Evolutionary conservation across 1,140 invertebrate genomes (phyloP), one percentile per base, ranked within the genome.

Genomic region (Pseudomyrmex gracilis): DNA sequence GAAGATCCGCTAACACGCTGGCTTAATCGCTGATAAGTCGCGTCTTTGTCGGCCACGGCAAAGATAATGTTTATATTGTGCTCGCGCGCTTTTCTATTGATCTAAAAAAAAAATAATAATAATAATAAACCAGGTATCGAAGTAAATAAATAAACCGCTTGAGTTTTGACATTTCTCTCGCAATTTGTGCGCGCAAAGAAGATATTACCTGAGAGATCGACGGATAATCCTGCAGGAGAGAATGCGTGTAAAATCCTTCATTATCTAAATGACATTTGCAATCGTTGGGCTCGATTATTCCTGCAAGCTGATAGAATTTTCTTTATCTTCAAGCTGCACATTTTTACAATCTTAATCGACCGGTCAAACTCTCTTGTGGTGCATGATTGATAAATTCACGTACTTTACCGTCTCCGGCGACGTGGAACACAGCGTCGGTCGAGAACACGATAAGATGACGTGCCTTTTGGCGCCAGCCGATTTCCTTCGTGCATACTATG

Each of bases 281-380:
- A 93, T 98, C 98, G 91, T 98, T 98, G 0, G 98, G 98, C 86
- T 96, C 96, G 13, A 98, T 95, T 83, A 98, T 97, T 15, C 98
- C 98, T 58, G 96, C 98, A 63, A 97, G 93, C 96, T 97, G 87
- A 51, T 93, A 91, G n/a, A 77, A 83, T 7, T n/a, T 17, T 77
- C 43, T 73, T 73, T 15, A 24, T 53, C 4, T 66, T 2, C 4
- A 77, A 60, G 2, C 61, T 17, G 20, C n/a, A n/a, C 12, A n/a
- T 47, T 13, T 58, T 10, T 22, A 17, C 2, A 34, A 8, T 43
- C 34, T 73, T 1, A 10, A 0, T 17, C 12, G n/a, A 24, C 34
- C 34, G 5, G 15, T 43, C 12, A 10, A 22, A n/a, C n/a, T 13
- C 55, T 3, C 5, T n/a, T n/a, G n/a, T n/a, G 20, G 0, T n/a